Percentiles rank a stretch among this genome's conserved stretches.
These are phyloP conservation scores for Spheniscus mendiculus DNA, from an alignment of 2,113 vertebrate species.

Conservation along the genomic window DNA sequence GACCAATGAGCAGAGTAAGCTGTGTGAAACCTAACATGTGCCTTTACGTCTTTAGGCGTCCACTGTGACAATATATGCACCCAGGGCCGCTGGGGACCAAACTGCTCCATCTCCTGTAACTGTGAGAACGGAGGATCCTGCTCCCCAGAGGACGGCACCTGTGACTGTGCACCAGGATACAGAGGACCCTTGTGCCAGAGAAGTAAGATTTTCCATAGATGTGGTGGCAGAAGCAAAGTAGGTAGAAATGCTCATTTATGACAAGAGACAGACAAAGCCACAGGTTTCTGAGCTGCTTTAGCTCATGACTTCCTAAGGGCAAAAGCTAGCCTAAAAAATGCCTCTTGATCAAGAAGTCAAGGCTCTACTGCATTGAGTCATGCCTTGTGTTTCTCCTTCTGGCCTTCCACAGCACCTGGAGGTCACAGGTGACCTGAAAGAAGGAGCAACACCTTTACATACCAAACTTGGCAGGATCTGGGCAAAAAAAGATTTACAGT, in stretches of 20 bases:
- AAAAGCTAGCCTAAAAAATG: background rate
- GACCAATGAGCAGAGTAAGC: background rate
- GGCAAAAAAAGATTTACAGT: background rate
- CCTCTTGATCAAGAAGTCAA: background rate
- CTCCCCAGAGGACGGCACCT: conserved; percentile 92
- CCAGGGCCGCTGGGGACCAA: conserved; percentile 94
- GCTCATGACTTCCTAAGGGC: background rate
- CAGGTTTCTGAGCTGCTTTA: background rate
- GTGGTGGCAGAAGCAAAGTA: background rate
- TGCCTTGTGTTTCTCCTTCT: background rate
- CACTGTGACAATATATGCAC: conserved; percentile 91
- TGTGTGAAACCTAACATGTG: background rate
- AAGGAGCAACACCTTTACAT: background rate
- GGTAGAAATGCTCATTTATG: background rate
- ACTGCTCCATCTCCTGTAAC: conserved; percentile 94
- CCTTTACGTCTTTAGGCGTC: conserved; percentile 78
- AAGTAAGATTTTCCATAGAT: conserved; percentile 80
- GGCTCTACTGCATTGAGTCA: background rate
- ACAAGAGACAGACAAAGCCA: background rate
- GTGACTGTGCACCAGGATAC: conserved; percentile 93
- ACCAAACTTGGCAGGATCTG: background rate
- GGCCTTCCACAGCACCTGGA: background rate
- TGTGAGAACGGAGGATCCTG: conserved; percentile 97
- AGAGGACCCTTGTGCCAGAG: conserved; percentile 94
- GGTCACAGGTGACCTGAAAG: background rate